These are phyloP conservation scores for Amazona guildingii DNA, from an alignment of 2,113 vertebrate species.

Conservation along the genomic window DNA sequence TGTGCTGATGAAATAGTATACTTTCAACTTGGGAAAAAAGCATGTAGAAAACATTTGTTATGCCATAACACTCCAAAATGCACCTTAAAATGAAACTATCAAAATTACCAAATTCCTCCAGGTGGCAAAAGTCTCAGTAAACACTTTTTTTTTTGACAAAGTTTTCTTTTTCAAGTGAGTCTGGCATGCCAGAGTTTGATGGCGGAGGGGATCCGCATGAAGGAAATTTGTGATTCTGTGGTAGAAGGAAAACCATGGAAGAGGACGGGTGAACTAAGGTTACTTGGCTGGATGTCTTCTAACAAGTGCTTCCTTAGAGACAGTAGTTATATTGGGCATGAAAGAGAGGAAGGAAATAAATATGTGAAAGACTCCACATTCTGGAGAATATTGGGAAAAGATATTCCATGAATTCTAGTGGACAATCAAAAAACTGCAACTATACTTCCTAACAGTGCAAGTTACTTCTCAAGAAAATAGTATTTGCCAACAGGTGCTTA, in stretches of 20 bases:
- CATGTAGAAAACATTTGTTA: not conserved
- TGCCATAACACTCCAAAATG: not conserved
- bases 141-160: slow-evolving; percentile 24
- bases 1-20: not conserved
- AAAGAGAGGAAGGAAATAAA: not conserved
- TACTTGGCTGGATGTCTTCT: not conserved
- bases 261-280: slow-evolving; percentile 36
- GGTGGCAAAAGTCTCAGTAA: slow-evolving; percentile 22
- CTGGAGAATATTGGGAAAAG: not conserved
- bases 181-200: not conserved
- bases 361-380: not conserved
- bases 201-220: slow-evolving; percentile 14
- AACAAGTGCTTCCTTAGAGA: not conserved
- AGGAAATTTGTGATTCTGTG: slow-evolving; percentile 15
- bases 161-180: slow-evolving; percentile 31
- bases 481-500: not conserved
- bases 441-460: not conserved
- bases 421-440: not conserved
- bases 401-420: not conserved
- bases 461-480: not conserved
- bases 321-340: not conserved
- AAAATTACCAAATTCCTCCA: not conserved
- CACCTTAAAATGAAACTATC: slow-evolving; percentile 5
- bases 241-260: not conserved
- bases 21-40: not conserved